Evolutionary conservation across 2,888 invertebrate species (phyloP), one percentile per base, ranked within the genome.

Genomic region (Bhutanitis thaidina): DNA sequence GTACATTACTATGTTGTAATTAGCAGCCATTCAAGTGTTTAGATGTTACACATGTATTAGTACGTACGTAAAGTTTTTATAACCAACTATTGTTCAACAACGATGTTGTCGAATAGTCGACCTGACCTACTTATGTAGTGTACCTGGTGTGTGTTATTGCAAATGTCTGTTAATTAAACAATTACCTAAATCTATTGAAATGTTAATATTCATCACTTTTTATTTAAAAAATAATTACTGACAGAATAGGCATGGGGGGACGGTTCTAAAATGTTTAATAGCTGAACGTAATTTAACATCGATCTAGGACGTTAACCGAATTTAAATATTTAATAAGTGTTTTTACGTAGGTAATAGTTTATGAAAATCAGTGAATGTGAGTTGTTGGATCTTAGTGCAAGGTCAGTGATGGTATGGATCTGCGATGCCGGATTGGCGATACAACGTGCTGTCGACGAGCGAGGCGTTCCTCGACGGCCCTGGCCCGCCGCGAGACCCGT

Each of bases 391-490:
- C 55, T 62, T 60, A 57, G 69, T 68, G 63, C 58, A 50, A 56
- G 46, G 56, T 59, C 68, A 81, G 87, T 86, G 77, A 86, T 87
- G 85, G 74, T 81, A 71, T 65, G 70, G 62, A 65, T 74, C 62
- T 71, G 83, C 75, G 64, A 90, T 90, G 90, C 90, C 90, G 63
- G 90, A 90, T 73, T 90, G 90, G 90, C 85, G 90, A 62, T 88
- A 90, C 82, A 90, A 90, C 77, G 88, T 90, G 67, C 75, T 90
- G 66, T 90, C 90, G 62, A 88, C 90, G 66, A 89, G 85, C 74
- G 90, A 90, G 77, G 89, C 89, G 65, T 88, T 81, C 65, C 77
- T 86, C 59, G 78, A 82, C 59, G 76, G 73, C 54, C 80, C 78
- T 38, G 70, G 66, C 43, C 69, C 77, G 14, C 69, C 71, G 54